phyloP scores from a whole-genome alignment of 2,888 invertebrate species.

The Watsonalla binaria region DNA sequence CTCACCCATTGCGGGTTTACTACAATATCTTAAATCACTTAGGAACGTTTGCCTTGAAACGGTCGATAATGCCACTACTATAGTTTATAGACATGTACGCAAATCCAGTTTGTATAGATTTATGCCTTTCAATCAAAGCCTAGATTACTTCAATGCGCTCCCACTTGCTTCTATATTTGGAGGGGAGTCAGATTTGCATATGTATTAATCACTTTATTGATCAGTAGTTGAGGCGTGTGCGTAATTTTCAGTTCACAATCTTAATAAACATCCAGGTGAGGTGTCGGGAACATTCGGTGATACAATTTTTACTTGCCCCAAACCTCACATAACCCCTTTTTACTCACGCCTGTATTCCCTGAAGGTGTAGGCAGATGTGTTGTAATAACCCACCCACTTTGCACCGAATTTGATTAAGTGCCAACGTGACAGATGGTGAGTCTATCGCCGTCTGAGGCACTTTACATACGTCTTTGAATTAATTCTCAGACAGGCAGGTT shows the following conservation, averaged over 20 bases:
- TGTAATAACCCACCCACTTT: no score
- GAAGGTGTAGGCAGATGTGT: no score
- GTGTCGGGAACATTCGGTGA: constrained; percentile 21
- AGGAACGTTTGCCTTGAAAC: neutral
- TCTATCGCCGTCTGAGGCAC: no score
- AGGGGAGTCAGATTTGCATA: constrained; percentile 37
- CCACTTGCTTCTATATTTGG: constrained; percentile 23
- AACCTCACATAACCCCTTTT: neutral
- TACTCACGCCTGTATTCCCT: no score
- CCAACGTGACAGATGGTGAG: no score
- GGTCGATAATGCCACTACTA: neutral
- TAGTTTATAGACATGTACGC: neutral
- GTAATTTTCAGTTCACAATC: constrained; percentile 45
- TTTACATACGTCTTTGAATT: no score
- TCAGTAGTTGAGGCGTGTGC: constrained; percentile 35
- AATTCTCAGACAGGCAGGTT: no score
- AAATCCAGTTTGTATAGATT: constrained; percentile 7
- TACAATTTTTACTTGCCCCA: neutral
- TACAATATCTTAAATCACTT: neutral
- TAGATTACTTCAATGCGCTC: constrained; percentile 5
- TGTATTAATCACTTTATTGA: constrained; percentile 45
- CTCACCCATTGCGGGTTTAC: no score
- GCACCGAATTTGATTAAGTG: no score
- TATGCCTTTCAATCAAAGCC: constrained; percentile 15
- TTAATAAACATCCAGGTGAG: constrained; percentile 49